Evolutionary conservation across 2,113 vertebrate species (phyloP).

Genomic region (Corvus cornix): DNA sequence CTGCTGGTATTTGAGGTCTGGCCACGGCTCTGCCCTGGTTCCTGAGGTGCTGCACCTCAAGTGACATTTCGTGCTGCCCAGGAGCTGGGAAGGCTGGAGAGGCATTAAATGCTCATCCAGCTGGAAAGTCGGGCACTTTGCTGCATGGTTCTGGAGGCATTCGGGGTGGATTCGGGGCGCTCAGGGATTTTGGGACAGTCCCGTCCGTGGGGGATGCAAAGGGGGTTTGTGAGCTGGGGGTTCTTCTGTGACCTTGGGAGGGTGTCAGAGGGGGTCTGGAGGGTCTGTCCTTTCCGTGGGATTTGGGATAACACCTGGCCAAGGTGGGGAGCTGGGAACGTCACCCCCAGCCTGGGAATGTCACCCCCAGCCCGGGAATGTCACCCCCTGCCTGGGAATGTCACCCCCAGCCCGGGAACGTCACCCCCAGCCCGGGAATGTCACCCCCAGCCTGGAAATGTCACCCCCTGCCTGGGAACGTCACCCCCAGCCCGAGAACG

Average conservation of each 20-base stretch:
- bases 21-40: not conserved
- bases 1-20: not conserved
- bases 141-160: too few relatives aligned
- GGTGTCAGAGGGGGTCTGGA: too few relatives aligned
- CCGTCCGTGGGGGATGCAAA: not conserved
- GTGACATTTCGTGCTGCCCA: not conserved
- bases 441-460: not conserved
- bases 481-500: too few relatives aligned
- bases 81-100: not conserved
- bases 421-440: not conserved
- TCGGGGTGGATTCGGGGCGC: not conserved
- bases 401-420: not conserved
- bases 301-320: not conserved
- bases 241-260: not conserved
- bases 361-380: not conserved
- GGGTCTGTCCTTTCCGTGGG: not conserved
- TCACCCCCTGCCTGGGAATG: not conserved
- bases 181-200: rapidly evolving
- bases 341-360: not conserved
- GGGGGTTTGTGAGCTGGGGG: not conserved
- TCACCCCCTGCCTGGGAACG: too few relatives aligned
- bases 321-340: not conserved
- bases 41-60: not conserved
- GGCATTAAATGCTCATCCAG: not conserved
- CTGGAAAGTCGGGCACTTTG: not conserved